A percentile compares a stretch with the other conserved stretches of the same genome.
Conservation (phyloP, 2,888 invertebrate genomes). For the Amphipyra tragopoginis region DNA sequence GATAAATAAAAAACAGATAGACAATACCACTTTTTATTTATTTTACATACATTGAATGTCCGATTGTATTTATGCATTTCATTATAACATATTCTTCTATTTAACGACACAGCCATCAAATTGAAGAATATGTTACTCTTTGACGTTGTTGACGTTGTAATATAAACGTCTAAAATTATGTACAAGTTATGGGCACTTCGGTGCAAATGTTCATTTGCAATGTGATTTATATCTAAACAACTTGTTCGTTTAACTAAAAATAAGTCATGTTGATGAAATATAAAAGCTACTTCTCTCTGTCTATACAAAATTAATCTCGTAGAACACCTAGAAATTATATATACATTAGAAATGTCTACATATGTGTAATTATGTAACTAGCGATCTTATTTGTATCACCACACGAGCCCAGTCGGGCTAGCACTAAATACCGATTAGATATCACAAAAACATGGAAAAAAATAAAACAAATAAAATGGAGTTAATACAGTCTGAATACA, state of each 20-base stretch:
- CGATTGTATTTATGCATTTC: slow-evolving; percentile 56
- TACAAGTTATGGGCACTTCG: slow-evolving; percentile 78
- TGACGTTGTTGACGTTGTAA: slow-evolving; percentile 62
- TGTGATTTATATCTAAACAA: slow-evolving; percentile 57
- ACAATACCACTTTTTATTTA: slow-evolving; percentile 60
- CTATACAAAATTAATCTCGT: slow-evolving; percentile 67
- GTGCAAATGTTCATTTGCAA: slow-evolving; percentile 75
- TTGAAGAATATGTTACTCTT: slow-evolving; percentile 49
- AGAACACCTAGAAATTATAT: slow-evolving; percentile 58
- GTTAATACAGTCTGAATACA: slow-evolving; percentile 47
- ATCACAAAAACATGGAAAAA: slow-evolving; percentile 63
- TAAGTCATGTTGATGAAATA: slow-evolving; percentile 67
- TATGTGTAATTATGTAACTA: slow-evolving; percentile 52
- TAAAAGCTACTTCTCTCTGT: slow-evolving; percentile 53
- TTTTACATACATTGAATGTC: slow-evolving; percentile 63
- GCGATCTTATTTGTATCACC: slow-evolving; percentile 47
- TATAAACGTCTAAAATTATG: slow-evolving; percentile 59
- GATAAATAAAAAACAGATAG: slow-evolving; percentile 27
- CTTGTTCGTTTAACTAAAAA: slow-evolving; percentile 58
- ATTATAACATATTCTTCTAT: slow-evolving; percentile 50
- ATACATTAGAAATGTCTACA: slow-evolving; percentile 60
- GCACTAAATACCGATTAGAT: slow-evolving; percentile 61
- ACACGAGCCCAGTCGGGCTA: slow-evolving; percentile 32
- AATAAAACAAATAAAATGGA: slow-evolving; percentile 20
- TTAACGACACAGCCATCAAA: slow-evolving; percentile 29